Evolutionary conservation across 2,888 invertebrate genomes (phyloP), one percentile per base, ranked within the genome.

Genomic region (Graphium colonna): DNA sequence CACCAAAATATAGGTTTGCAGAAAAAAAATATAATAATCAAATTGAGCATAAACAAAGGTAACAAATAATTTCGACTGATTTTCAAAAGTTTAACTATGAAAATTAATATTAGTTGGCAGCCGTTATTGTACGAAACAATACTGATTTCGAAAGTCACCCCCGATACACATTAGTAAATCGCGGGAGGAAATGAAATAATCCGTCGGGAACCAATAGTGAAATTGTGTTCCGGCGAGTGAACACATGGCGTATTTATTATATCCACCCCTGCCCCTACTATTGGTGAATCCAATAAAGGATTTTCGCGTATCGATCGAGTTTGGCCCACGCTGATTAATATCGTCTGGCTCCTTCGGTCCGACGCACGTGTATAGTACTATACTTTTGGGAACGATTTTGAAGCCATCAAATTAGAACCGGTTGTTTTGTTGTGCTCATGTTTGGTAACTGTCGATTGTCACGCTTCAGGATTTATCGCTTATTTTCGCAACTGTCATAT

Each of bases 351-450:
- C 65, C 64, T 64, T 68, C 59, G 61, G 44, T 49, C 43, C 38
- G 33, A 18, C 39, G 42, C 21, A 56, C 57, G 64, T 66, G 68
- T 72, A 63, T 68, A 68, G 64, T 65, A 49, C 21, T 3, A 21
- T 5, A 21, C 53, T 54, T 57, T 45, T 58, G 52, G 57, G 55
- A 56, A 50, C 53, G 43, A 58, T 58, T 59, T 43, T 50, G 60
- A 61, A 61, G 65, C 71, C 67, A 69, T 75, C 69, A 75, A 76
- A 75, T 75, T 65, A 65, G 65, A 73, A 71, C 69, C 70, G 73
- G 67, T 71, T 65, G 65, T 21, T n/a, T n/a, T n/a, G n/a, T 63
- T 68, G 71, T 76, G 69, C 69, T 68, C 39, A 15, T 61, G 60
- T 64, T 61, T 51, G 68, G 64, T 77, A 76, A 77, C 71, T 68